Evolutionary conservation across 2,888 invertebrate genomes (phyloP), one percentile per base, ranked within the genome.

Genomic region (Agriopis leucophaearia): DNA sequence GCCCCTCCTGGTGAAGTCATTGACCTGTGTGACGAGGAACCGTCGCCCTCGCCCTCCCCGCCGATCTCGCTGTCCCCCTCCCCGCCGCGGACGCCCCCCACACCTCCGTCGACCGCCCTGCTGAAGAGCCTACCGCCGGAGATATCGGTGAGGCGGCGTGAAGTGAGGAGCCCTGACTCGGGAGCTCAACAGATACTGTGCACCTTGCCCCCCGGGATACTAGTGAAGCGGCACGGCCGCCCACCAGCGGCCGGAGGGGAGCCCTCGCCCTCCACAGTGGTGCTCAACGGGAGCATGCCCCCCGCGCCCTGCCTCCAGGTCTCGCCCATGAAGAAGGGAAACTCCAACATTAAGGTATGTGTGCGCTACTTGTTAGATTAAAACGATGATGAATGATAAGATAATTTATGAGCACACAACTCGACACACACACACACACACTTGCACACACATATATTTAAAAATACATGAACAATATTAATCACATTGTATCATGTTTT

Each of bases 181-280:
- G 10, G 36, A 6, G 38, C 52, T 4, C 15, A 1, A 1, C 1
- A 54, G 38, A 54, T 54, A 9, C 38, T 54, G 38, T 15, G 15
- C 16, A 38, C 15, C 52, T 8, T 54, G 52, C 52, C 52, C 27
- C 38, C 52, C 8, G 38, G 52, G 9, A 54, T 54, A 3, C 52
- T 6, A 9, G 52, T 54, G 52, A 38, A 38, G 38, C 15, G 52
- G 1, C 35, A 8, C 4, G 38, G 8, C 36, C 2, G 6, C 8
- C n/a, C 4, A 0, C n/a, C 13, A 0, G n/a, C n/a, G n/a, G n/a
- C 7, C 27, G 27, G 44, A n/a, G 13, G 44, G n/a, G 44, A n/a
- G 36, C 13, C 48, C 3, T 13, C 35, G 51, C 35, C 51, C 36
- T 36, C 51, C 35, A 36, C n/a, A 8, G 36, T 38, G 3, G 12